Percentiles rank a stretch among this genome's conserved stretches.
These are phyloP conservation scores for Xiphophorus couchianus DNA, from an alignment of 2,113 vertebrate genomes.

Conservation along the genomic window DNA sequence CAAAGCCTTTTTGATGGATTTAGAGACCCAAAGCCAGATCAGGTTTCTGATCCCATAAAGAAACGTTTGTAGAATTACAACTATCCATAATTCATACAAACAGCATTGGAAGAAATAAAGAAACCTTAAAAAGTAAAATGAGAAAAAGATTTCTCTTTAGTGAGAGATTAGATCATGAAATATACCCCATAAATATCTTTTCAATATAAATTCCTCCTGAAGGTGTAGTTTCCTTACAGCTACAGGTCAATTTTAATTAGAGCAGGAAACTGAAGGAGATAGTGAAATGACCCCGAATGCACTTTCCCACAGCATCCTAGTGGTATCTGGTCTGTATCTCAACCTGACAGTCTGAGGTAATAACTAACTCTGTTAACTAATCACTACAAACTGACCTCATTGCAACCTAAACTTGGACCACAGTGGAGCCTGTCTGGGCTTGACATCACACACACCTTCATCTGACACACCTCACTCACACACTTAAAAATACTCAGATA, in stretches of 20 bases:
- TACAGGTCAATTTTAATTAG: slow-evolving; percentile 5
- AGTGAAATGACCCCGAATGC: slow-evolving; percentile 26
- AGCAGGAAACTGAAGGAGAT: slow-evolving; percentile 19
- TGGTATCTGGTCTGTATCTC: slow-evolving; percentile 70
- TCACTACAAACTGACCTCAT: slow-evolving; percentile 64
- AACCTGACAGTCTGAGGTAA: slow-evolving; percentile 60
- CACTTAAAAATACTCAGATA: slow-evolving; percentile 9
- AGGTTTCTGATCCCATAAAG: no score
- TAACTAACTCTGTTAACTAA: slow-evolving; percentile 69
- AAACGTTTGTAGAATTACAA: no score
- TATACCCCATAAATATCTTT: not conserved
- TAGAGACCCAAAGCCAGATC: no score
- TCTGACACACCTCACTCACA: slow-evolving; percentile 47
- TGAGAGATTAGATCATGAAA: not conserved
- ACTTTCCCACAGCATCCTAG: slow-evolving; percentile 66
- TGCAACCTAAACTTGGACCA: slow-evolving; percentile 72
- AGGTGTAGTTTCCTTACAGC: slow-evolving; percentile 3
- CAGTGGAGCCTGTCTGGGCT: slow-evolving; percentile 66
- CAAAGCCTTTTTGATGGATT: no score
- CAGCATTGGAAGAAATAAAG: not conserved
- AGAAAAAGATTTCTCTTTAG: no score
- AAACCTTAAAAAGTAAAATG: not conserved
- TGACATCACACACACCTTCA: slow-evolving; percentile 70
- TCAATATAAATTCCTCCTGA: not conserved
- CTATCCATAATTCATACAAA: not conserved